Percentiles rank a stretch among this genome's conserved stretches.
Conservation (phyloP, 2,113 vertebrate genomes). For the Anguilla japonica region DNA sequence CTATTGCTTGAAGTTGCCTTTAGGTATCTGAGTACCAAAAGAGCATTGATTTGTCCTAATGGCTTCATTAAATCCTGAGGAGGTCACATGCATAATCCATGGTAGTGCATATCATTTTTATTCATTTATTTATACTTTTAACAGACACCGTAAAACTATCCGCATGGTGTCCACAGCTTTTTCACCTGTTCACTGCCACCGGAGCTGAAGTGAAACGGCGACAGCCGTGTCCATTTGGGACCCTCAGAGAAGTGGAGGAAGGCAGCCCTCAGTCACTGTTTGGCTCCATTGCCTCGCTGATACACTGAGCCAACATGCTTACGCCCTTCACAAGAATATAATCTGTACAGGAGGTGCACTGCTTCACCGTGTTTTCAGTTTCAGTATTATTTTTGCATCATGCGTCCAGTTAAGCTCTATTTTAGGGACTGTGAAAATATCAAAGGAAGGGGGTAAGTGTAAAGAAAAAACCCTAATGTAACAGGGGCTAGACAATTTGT, state of each 20-base stretch:
- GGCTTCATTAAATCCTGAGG: too few species aligned
- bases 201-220: background rate
- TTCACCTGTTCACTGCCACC: background rate
- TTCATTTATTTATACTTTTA: background rate
- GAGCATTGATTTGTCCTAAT: background rate
- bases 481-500: too few species aligned
- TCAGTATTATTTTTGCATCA: too few species aligned
- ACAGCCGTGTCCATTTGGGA: background rate
- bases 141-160: background rate
- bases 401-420: too few species aligned
- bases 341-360: too few species aligned
- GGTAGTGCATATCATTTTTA: background rate
- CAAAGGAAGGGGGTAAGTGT: too few species aligned
- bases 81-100: too few species aligned
- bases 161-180: background rate
- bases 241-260: background rate
- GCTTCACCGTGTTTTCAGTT: too few species aligned
- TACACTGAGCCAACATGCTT: background rate
- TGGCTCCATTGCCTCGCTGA: background rate
- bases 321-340: background rate
- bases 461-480: too few species aligned
- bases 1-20: background rate
- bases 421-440: too few species aligned
- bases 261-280: background rate
- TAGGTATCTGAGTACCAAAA: background rate